Evolutionary conservation across 1,140 invertebrate species (phyloP), one percentile per base, ranked within the genome.

Genomic region (Trissolcus basalis): DNA sequence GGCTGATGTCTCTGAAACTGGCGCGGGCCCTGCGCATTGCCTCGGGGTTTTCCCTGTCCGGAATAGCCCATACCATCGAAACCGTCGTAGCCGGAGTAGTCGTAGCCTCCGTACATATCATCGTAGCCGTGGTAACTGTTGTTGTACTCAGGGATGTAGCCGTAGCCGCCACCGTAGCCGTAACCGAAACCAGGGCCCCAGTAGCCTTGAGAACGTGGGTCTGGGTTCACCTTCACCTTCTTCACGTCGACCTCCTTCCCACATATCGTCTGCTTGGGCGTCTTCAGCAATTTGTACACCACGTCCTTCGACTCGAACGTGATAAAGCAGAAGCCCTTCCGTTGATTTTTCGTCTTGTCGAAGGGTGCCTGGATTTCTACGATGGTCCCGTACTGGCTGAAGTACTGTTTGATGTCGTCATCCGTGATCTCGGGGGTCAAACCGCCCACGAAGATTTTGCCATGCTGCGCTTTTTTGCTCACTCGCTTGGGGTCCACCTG

Each of bases 371-470:
- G 92, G 12, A 93, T 81, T 73, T 93, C 91, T 5, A 91, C 90
- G 33, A 93, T 91, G 5, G 88, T 91, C 8, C 92, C 92, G 81
- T 89, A 92, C 71, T 92, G 88, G 50, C 88, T 81, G 77, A 93
- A 93, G 75, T 92, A 91, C n/a, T 86, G 82, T 67, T 89, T 90
- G 15, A 93, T 92, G 64, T 92, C 91, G 9, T 91, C 89, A 67
- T 93, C 92, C 8, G 90, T 87, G n/a, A 92, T 89, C 68, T 93
- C 91, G 10, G 91, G 88, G 32, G 91, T 91, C 11, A 93, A 80
- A 32, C 92, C 92, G 73, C 92, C 92, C n/a, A 93, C 92, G 80
- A 93, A 93, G 53, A 93, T 91, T 82, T 92, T 92, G 16, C 91
- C 91, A 54, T 91, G 89, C 35, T 90, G 85, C 0, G 91, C 89